Conservation (phyloP, 1,140 invertebrate species). For the Zaprionus nigranus region DNA sequence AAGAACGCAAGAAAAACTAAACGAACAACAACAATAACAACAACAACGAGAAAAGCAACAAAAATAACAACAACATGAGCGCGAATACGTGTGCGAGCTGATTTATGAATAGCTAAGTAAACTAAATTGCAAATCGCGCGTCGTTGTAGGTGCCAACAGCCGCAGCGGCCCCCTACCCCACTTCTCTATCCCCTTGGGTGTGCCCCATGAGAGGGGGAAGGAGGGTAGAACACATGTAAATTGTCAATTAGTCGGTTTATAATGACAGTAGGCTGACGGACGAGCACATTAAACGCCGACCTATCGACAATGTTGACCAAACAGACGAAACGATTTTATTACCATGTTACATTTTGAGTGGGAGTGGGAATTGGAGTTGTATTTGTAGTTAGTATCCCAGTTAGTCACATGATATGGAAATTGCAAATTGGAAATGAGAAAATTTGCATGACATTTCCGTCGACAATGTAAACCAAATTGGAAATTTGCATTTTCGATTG, state of each 20-base stretch:
- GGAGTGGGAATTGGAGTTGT: slow-evolving; percentile 14
- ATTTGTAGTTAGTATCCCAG: background rate
- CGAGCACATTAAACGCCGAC: slow-evolving; percentile 10
- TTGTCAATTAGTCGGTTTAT: slow-evolving; percentile 47
- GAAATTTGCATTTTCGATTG: slow-evolving; percentile 30
- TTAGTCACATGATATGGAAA: background rate
- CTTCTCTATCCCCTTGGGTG: no score
- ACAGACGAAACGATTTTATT: background rate
- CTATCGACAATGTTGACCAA: slow-evolving; percentile 1
- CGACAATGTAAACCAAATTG: slow-evolving; percentile 26
- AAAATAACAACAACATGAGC: background rate
- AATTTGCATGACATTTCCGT: slow-evolving; percentile 5
- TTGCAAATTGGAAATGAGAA: background rate
- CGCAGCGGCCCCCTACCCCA: background rate
- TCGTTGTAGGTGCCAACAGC: slow-evolving; percentile 12
- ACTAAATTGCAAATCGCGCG: slow-evolving; percentile 19
- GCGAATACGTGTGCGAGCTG: slow-evolving; percentile 18
- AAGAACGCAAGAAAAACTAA: background rate
- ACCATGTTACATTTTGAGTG: background rate
- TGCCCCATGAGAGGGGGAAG: background rate
- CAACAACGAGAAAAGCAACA: background rate
- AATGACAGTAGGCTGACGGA: slow-evolving; percentile 13
- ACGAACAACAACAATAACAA: background rate
- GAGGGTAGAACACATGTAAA: slow-evolving; percentile 32
- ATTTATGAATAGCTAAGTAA: slow-evolving; percentile 45